Conservation (phyloP, 2,113 vertebrate species). For the Cyprinodon tularosa region DNA sequence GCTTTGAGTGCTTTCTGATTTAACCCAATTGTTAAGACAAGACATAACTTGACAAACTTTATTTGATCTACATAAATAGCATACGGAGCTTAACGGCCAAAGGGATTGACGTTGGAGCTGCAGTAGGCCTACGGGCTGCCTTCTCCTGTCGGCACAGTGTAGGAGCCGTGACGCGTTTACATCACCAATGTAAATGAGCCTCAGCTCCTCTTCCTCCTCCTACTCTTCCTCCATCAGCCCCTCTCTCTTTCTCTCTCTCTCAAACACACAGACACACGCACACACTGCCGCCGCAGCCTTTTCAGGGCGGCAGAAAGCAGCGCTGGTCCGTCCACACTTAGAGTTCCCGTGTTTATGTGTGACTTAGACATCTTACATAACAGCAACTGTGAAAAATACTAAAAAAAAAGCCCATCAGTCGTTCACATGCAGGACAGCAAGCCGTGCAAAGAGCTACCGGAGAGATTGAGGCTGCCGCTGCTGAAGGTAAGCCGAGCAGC, state of each 20-base stretch:
- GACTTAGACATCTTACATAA: conserved; percentile 69
- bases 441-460: conserved; percentile 21
- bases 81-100: not conserved
- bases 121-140: conserved; percentile 7
- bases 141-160: conserved; percentile 23
- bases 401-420: conserved; percentile 30
- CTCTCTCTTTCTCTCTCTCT: conserved; percentile 3
- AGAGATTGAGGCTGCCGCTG: conserved; percentile 7
- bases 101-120: not conserved
- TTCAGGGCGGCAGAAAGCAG: conserved; percentile 40
- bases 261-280: conserved; percentile 33
- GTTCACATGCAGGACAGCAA: conserved; percentile 44
- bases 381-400: conserved; percentile 52
- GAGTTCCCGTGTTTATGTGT: conserved; percentile 10
- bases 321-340: conserved; percentile 7
- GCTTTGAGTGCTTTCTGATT: not conserved
- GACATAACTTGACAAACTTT: not conserved
- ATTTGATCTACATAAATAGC: not conserved
- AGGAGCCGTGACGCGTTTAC: conserved; percentile 62
- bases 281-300: conserved; percentile 45
- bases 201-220: conserved; percentile 18
- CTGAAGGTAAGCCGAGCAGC: conserved; percentile 60
- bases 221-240: conserved; percentile 5
- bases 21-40: not conserved
- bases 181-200: conserved; percentile 76